Evolutionary conservation across 64 coral and sea anemone genomes (phyloP).

Genomic region (Hydrozoanthus tunicans): DNA sequence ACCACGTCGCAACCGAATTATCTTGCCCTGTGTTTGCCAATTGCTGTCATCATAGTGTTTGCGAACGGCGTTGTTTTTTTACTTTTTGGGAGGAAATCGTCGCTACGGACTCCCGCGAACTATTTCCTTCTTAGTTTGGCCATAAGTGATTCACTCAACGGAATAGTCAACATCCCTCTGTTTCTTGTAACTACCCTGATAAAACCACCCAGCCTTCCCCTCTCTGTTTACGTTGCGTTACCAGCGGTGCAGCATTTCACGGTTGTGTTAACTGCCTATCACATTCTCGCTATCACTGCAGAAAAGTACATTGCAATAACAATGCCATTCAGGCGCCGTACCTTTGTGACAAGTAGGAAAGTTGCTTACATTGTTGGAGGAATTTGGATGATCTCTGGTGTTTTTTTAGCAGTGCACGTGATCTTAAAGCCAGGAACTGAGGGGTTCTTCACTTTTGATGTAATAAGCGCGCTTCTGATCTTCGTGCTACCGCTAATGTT

Average conservation of each 20-base stretch:
- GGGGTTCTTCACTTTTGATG: not conserved
- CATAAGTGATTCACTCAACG: slow-evolving; percentile 28
- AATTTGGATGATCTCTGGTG: slow-evolving; percentile 19
- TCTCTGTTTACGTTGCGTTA: not conserved
- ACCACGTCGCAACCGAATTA: not conserved
- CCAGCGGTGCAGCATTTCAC: slow-evolving; percentile 24
- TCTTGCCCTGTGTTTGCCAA: slow-evolving; percentile 13
- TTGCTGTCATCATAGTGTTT: not conserved
- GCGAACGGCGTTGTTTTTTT: slow-evolving; percentile 27
- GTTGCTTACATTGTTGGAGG: not conserved
- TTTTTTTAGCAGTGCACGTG: not conserved
- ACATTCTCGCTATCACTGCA: slow-evolving; percentile 32
- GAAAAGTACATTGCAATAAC: slow-evolving; percentile 44
- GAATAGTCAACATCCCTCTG: slow-evolving; percentile 17
- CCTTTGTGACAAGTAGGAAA: not conserved
- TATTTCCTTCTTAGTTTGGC: slow-evolving; percentile 28
- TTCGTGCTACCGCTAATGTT: not conserved
- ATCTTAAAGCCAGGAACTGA: not conserved
- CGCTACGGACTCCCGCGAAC: slow-evolving; percentile 15
- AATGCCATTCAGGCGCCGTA: slow-evolving; percentile 33
- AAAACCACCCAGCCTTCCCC: not conserved
- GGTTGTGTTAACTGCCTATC: slow-evolving; percentile 18
- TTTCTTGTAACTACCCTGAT: not conserved
- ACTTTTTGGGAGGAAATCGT: slow-evolving; percentile 18
- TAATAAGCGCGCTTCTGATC: not conserved